Base-by-base conservation (phyloP, 92 coral and sea anemone species). In the Epizoanthus rinbou region DNA sequence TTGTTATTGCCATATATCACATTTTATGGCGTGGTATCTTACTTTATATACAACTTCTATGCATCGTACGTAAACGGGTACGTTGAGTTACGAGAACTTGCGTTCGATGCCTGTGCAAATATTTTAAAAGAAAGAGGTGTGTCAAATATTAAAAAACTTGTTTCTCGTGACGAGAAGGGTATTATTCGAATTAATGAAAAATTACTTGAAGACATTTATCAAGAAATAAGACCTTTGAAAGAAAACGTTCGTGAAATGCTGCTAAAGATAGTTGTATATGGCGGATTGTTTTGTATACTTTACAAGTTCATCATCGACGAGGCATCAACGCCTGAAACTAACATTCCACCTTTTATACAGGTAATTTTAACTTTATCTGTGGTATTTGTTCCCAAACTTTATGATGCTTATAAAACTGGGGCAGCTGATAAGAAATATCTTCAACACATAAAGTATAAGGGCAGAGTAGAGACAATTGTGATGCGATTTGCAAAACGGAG, bases 371-470 rank as follows among this genome's bases (percentile, higher is more conserved):
- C 69, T 19, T 64, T 64, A 11, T 64, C 69, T 25, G 69, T 14
- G n/a, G 69, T 41, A 64, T 7, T 64, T 64, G 14, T 25, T 24
- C 39, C 41, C 11, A 64, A 64, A 16, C 2, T 64, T 10, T 64
- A 64, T 14, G 69, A 24, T 25, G 69, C 69, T 17, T 64, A 3
- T 64, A 64, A 64, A 25, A 64, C 69, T 25, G 41, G 69, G 3
- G 24, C 69, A 64, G 69, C 69, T 1, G 69, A 25, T 64, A 64
- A 25, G 69, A 64, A 64, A 13, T 22, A 64, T 25, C 69, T 64
- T 64, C 13, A 16, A 25, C 41, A 25, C 22, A 10, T 64, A 16
- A 64, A 64, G 69, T 21, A 64, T 14, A 64, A 64, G 33, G 35
- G 17, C 1, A 24, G 69, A 25, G 69, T 64, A 33, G 69, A 64